A percentile compares a stretch with the other conserved stretches of the same genome.
phyloP scores from a whole-genome alignment of 2,797 vertebrate genomes.

The Alectoris magna region DNA sequence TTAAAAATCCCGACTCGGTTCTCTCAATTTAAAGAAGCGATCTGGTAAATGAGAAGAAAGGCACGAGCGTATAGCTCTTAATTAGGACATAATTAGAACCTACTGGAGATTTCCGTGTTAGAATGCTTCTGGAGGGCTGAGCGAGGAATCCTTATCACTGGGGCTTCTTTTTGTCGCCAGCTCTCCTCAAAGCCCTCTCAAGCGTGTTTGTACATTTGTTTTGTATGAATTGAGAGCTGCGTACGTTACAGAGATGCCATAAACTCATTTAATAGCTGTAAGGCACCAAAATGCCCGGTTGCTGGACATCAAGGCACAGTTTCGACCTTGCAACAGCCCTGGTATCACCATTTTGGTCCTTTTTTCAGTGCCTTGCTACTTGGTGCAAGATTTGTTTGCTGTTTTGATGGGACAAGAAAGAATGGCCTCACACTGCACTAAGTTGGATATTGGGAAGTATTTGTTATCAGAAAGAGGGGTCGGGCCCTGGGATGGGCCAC shows the following conservation, averaged over 20 bases:
- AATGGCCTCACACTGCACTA: no score
- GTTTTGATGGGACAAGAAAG: background rate
- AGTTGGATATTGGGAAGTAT: background rate
- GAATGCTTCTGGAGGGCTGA: background rate
- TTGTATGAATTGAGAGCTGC: background rate
- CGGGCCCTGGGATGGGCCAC: no score
- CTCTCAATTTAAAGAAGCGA: slow-evolving; percentile 35
- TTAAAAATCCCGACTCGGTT: slow-evolving; percentile 27
- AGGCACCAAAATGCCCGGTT: background rate
- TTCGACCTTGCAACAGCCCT: accelerated
- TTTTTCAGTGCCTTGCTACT: background rate
- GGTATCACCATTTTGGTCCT: background rate
- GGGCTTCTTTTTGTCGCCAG: background rate
- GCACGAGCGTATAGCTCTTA: slow-evolving; percentile 6
- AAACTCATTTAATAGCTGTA: background rate
- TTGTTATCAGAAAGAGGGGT: background rate
- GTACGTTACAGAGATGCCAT: background rate
- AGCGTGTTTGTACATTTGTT: background rate
- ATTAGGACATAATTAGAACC: slow-evolving; percentile 69
- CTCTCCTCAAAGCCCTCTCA: background rate
- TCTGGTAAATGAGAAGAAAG: slow-evolving; percentile 53
- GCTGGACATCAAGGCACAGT: accelerated
- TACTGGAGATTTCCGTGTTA: background rate
- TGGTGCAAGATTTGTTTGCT: background rate
- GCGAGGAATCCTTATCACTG: slow-evolving; percentile 6